A percentile compares a stretch with the other conserved stretches of the same genome.
Evolutionary conservation across 2,888 invertebrate genomes (phyloP).

Genomic region (Drosophila anomalata): DNA sequence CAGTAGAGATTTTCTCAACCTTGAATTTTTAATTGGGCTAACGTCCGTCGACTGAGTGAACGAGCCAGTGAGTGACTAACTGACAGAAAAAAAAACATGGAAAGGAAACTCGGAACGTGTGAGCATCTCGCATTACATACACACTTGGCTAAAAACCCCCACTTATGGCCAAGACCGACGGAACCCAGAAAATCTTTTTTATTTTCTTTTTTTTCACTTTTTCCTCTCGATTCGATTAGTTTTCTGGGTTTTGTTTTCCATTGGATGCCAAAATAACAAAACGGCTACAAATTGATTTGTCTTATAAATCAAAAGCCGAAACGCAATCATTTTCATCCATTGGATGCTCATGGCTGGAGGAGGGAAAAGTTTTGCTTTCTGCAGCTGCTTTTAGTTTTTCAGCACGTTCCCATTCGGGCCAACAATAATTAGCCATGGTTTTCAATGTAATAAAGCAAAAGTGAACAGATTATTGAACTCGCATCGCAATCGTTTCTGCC

Average conservation of each 20-base stretch:
- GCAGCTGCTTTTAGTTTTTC: constrained; percentile 62
- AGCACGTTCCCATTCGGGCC: constrained; percentile 60
- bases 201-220: constrained; percentile 38
- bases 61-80: constrained; percentile 19
- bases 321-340: constrained; percentile 30
- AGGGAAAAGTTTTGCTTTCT: constrained; percentile 42
- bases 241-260: constrained; percentile 26
- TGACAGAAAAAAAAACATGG: constrained; percentile 4
- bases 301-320: constrained; percentile 59
- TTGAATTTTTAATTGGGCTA: constrained; percentile 72
- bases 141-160: constrained; percentile 20
- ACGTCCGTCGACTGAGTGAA: constrained; percentile 39
- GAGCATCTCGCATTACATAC: constrained; percentile 51
- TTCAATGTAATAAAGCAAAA: constrained; percentile 59
- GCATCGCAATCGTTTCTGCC: constrained; percentile 32
- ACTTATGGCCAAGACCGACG: constrained; percentile 30
- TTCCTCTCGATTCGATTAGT: constrained; percentile 12
- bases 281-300: constrained; percentile 67
- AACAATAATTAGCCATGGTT: constrained; percentile 59
- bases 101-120: constrained; percentile 44
- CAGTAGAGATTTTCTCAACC: constrained; percentile 64
- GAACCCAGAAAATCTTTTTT: constrained; percentile 20
- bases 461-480: constrained; percentile 63
- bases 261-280: constrained; percentile 49
- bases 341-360: background rate